A percentile compares a stretch with the other conserved stretches of the same genome.
phyloP scores from a whole-genome alignment of 2,888 invertebrate genomes.

The Beris chalybata region DNA sequence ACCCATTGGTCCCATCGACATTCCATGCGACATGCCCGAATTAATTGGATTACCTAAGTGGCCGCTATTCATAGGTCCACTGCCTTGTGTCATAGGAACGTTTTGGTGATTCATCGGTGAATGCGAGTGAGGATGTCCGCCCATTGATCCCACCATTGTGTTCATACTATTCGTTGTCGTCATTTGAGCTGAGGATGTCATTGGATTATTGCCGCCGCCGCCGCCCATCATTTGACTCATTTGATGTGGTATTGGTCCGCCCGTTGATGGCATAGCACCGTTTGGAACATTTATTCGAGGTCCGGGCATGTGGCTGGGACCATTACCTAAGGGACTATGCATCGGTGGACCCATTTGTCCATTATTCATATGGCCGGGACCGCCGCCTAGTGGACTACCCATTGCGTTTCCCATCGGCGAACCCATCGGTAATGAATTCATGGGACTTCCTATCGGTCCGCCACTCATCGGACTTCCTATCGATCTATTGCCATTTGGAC shows the following conservation, averaged over 20 bases:
- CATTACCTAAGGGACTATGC: slow-evolving; percentile 71
- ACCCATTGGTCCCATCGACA: slow-evolving; percentile 59
- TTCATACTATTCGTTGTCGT: slow-evolving; percentile 51
- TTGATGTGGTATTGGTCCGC: slow-evolving; percentile 57
- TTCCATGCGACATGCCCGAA: slow-evolving; percentile 46
- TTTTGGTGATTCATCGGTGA: slow-evolving; percentile 54
- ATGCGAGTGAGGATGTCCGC: slow-evolving; percentile 44
- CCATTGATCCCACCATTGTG: slow-evolving; percentile 56
- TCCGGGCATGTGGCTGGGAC: slow-evolving; percentile 59
- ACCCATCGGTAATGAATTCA: slow-evolving; percentile 73
- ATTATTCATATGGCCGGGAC: slow-evolving; percentile 62
- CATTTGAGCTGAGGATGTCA: slow-evolving; percentile 45
- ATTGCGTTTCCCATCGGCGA: slow-evolving; percentile 72
- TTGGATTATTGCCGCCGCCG: slow-evolving; percentile 56
- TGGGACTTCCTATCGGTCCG: slow-evolving; percentile 62
- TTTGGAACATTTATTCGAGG: slow-evolving; percentile 58
- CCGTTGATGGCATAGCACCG: slow-evolving; percentile 61
- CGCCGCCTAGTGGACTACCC: slow-evolving; percentile 66
- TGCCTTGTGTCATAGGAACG: slow-evolving; percentile 58
- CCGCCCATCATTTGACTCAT: slow-evolving; percentile 61
- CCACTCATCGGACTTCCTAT: slow-evolving; percentile 74
- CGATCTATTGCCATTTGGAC: slow-evolving; percentile 60
- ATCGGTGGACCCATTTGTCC: slow-evolving; percentile 77
- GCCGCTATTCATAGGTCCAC: slow-evolving; percentile 51
- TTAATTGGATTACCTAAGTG: slow-evolving; percentile 49